Evolutionary conservation across 2,113 vertebrate genomes (phyloP), one percentile per base, ranked within the genome.

Genomic region (Todiramphus saurophagus): DNA sequence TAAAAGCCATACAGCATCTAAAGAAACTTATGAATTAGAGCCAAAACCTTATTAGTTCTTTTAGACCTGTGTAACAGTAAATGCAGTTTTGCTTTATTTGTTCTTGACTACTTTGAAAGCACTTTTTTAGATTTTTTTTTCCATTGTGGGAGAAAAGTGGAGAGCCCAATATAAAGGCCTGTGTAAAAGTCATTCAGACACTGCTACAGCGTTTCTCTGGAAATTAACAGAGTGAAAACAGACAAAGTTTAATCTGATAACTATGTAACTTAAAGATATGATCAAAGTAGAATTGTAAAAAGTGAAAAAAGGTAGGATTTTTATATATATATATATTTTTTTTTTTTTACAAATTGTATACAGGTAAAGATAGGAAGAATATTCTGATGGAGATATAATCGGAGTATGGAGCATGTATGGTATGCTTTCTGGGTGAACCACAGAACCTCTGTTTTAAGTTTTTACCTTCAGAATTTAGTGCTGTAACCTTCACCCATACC

Each of bases 191-290:
- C 58, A 67, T 16, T 56, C 37, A 60, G 16, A 73, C 50, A 60
- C 70, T 83, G 72, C 59, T 95, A 11, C 28, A 13, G 20, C 30
- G 44, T 86, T 91, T 80, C 50, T 90, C 43, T 87, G 55, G 70
- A 79, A 91, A 50, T 78, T 82, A 74, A 44, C 41, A 31, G 39
- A 69, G 55, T 77, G 75, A 97, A 97, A 95, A 62, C 84, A 92
- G 69, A 43, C 59, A 74, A 86, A 85, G n/a, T 95, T 82, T 90
- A 87, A 87, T 10, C 59, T 91, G 41, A 53, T 83, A 62, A 80
- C 63, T 96, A 46, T 83, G 39, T 70, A 46, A 83, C 76, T 93
- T 70, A 72, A 93, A 69, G 23, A 19, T 67, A 43, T 33, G 19
- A 66, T 50, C 8, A 41, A 1, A 33, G 14, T 24, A 62, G 69